phyloP scores from a whole-genome alignment of 2,797 vertebrate species.

The Steatocranus sp. region DNA sequence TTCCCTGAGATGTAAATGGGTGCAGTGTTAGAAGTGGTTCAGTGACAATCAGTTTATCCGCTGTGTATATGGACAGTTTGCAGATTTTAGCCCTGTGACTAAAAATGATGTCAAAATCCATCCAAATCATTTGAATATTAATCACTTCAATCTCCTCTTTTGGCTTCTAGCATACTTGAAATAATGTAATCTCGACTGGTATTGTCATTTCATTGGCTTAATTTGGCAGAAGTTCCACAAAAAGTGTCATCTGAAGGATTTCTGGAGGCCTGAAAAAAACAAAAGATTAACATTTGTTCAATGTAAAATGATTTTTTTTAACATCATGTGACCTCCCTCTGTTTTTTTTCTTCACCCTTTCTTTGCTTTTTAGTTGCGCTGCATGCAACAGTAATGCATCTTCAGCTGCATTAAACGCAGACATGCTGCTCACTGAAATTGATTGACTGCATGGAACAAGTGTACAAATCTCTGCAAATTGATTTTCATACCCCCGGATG shows the following conservation, averaged over 20 bases:
- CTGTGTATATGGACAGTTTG: neutral
- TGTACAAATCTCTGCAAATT: conserved; percentile 17
- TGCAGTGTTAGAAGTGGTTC: neutral
- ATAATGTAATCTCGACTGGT: neutral
- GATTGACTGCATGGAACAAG: neutral
- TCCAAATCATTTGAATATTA: neutral
- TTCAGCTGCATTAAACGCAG: neutral
- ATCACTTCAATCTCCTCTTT: neutral
- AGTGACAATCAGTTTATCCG: neutral
- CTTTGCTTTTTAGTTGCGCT: neutral
- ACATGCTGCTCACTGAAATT: neutral
- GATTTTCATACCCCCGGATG: neutral
- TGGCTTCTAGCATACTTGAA: neutral
- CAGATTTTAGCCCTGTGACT: neutral
- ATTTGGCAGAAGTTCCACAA: neutral
- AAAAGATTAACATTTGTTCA: neutral
- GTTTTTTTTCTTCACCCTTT: neutral
- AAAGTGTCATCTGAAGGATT: neutral
- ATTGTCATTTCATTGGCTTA: neutral
- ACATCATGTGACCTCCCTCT: neutral
- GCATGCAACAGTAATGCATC: neutral
- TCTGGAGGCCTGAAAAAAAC: neutral
- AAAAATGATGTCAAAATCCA: neutral
- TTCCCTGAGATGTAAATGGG: neutral
- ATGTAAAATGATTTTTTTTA: neutral